Evolutionary conservation across 2,797 vertebrate species (phyloP).

Genomic region (Glyptemys insculpta): DNA sequence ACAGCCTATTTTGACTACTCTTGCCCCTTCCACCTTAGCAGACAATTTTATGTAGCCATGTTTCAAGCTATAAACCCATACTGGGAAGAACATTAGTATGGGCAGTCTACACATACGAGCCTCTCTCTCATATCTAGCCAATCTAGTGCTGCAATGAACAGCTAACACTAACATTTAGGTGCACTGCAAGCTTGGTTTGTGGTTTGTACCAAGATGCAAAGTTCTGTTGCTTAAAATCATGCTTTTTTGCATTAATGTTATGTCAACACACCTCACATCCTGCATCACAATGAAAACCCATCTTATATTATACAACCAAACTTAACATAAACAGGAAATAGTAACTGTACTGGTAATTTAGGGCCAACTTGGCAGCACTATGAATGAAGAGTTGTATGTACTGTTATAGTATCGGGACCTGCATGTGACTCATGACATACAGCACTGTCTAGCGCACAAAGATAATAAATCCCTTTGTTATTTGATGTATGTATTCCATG

Average conservation of each 20-base stretch:
- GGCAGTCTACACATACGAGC: too few relatives aligned
- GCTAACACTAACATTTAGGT: neutral
- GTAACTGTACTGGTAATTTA: neutral
- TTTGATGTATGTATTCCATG: neutral
- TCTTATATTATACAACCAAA: neutral
- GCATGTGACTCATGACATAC: rapidly evolving
- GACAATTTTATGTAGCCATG: neutral
- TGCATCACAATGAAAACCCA: neutral
- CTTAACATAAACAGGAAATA: neutral
- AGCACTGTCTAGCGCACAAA: neutral
- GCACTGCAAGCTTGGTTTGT: neutral
- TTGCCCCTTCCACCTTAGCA: neutral
- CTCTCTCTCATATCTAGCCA: too few relatives aligned
- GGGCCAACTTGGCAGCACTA: neutral
- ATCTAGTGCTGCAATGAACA: too few relatives aligned
- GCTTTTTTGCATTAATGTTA: neutral
- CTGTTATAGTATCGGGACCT: neutral
- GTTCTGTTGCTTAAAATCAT: neutral
- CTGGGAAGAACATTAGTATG: neutral
- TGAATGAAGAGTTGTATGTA: neutral
- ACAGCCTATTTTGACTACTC: neutral
- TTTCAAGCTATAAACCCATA: neutral
- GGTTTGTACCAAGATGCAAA: neutral
- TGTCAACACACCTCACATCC: neutral
- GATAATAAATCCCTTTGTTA: rapidly evolving